phyloP scores from a whole-genome alignment of 2,113 vertebrate species.

The Hoplias malabaricus region DNA sequence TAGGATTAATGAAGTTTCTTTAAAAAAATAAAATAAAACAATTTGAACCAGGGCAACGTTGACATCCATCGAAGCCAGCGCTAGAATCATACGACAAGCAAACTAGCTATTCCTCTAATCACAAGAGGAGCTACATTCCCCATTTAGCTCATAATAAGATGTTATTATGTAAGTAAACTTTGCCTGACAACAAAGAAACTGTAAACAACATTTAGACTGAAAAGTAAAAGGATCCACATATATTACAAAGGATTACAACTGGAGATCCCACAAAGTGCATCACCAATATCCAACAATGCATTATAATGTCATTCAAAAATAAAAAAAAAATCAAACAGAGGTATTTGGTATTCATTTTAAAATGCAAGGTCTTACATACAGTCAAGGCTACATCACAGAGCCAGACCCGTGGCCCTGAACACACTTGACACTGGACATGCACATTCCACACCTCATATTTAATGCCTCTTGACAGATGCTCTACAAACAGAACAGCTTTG shows the following conservation, averaged over 20 bases:
- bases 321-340: too few relatives aligned
- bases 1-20: too few relatives aligned
- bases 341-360: not conserved
- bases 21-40: not conserved
- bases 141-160: not conserved
- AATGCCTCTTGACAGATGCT: not conserved
- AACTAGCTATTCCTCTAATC: not conserved
- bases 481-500: not conserved
- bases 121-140: not conserved
- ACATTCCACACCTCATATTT: conserved; percentile 49
- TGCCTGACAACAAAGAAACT: not conserved
- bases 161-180: not conserved
- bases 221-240: not conserved
- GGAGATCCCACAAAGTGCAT: not conserved
- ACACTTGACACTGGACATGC: conserved; percentile 57
- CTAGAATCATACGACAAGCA: not conserved
- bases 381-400: not conserved
- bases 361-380: not conserved
- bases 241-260: not conserved
- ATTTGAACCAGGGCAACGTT: too few relatives aligned
- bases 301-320: not conserved
- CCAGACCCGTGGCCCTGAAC: conserved; percentile 17
- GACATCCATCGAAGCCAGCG: not conserved
- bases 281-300: not conserved
- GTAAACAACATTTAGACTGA: conserved; percentile 6